Conservation (phyloP, 2,888 invertebrate genomes). For the Muschampia plurimacula region DNA sequence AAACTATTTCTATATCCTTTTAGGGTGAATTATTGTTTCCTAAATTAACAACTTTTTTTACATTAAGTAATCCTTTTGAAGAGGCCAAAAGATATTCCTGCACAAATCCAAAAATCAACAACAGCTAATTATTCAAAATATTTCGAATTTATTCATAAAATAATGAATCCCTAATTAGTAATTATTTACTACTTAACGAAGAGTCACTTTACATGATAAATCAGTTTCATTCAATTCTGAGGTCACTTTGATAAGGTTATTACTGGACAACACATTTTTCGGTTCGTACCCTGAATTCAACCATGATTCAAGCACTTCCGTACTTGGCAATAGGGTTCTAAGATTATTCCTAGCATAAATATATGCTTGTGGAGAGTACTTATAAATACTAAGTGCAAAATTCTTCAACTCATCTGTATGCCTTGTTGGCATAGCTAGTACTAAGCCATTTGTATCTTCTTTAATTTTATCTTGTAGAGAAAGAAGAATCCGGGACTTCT, state of each 20-base stretch:
- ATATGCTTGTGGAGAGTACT: constrained; percentile 79
- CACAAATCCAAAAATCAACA: background rate
- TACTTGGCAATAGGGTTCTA: constrained; percentile 76
- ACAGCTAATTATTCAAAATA: constrained; percentile 37
- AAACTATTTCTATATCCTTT: too few relatives aligned
- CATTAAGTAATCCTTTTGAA: too few relatives aligned
- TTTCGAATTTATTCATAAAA: constrained; percentile 50
- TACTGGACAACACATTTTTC: constrained; percentile 64
- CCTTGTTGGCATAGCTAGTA: constrained; percentile 76
- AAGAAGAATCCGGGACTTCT: constrained; percentile 73
- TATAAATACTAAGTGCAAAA: constrained; percentile 77
- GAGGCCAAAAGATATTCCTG: background rate
- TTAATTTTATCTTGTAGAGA: constrained; percentile 78
- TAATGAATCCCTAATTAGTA: constrained; percentile 48
- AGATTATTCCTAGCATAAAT: constrained; percentile 77
- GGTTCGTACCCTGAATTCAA: constrained; percentile 69
- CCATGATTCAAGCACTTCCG: constrained; percentile 76
- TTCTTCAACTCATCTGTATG: constrained; percentile 79
- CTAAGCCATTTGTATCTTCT: constrained; percentile 73
- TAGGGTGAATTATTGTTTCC: too few relatives aligned
- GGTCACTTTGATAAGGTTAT: constrained; percentile 68
- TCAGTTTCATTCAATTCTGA: constrained; percentile 75
- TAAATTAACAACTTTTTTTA: too few relatives aligned
- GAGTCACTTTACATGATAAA: constrained; percentile 70
- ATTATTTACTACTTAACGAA: constrained; percentile 58